Evolutionary conservation across 1,140 invertebrate genomes (phyloP), one percentile per base, ranked within the genome.

Genomic region (Pogonomyrmex barbatus): DNA sequence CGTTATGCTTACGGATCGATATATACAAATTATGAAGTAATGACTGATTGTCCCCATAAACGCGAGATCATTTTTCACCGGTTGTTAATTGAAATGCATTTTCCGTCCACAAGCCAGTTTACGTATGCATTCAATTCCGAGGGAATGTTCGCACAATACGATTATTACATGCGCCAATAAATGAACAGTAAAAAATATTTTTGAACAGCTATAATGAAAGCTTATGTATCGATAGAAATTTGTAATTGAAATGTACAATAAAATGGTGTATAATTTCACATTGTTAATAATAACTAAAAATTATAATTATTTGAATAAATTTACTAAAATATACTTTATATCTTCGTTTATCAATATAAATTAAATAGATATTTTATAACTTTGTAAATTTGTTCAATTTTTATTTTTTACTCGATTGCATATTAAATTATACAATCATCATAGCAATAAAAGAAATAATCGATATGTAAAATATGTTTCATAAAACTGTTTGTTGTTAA

Each of bases 81-180:
- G 36, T 60, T 56, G n/a, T 10, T 67, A 58, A 73, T 71, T 65
- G 71, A 75, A 84, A 87, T n/a, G 54, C 75, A 78, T 79, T 89
- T 79, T 83, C 71, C 70, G 67, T 88, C 42, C 70, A 45, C 47
- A 33, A 42, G 14, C 39, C 54, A 78, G 56, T 78, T 75, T 33
- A 10, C 33, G 17, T 4, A 47, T 47, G 36, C 42, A 47, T 50
- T 42, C 12, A 84, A 84, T 76, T 56, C 33, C 10, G 12, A 5
- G 79, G 30, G 10, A 24, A 60, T 50, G 4, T 50, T 24, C 30
- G 30, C 33, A 83, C 79, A 60, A 83, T 62, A 12, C n/a, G 12
- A 60, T 75, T n/a, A 71, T 83, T 75, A 75, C 30, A 50, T 62
- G 42, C 45, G 17, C 12, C 65, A 24, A 82, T 71, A 68, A 82